Conservation (phyloP, 2,888 invertebrate genomes). For the Drosophila birchii region DNA sequence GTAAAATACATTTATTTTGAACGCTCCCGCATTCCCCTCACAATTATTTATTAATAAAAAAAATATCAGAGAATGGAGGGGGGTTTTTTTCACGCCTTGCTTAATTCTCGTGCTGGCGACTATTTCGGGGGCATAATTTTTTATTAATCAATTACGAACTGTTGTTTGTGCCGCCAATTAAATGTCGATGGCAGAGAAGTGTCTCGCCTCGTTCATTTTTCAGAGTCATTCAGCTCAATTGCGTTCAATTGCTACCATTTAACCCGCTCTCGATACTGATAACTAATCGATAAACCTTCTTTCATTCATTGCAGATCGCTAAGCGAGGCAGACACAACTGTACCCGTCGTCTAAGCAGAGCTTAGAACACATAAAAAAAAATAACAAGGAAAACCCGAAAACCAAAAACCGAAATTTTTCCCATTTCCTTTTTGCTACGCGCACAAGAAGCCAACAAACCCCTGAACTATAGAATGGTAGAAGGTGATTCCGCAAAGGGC, state of each 20-base stretch:
- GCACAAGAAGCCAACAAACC: slow-evolving; percentile 81
- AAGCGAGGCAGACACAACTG: slow-evolving; percentile 54
- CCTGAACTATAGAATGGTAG: slow-evolving; percentile 94
- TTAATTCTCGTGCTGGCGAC: slow-evolving; percentile 41
- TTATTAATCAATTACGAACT: slow-evolving; percentile 62
- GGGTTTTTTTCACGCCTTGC: slow-evolving; percentile 50
- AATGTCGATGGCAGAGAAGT: slow-evolving; percentile 20
- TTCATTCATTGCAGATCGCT: slow-evolving; percentile 70
- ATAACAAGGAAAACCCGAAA: slow-evolving; percentile 6
- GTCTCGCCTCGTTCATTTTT: slow-evolving; percentile 14
- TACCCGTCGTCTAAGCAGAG: slow-evolving; percentile 57
- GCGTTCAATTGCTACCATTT: slow-evolving; percentile 57
- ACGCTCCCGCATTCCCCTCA: slow-evolving; percentile 1
- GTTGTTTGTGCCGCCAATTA: slow-evolving; percentile 44
- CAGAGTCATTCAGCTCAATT: slow-evolving; percentile 60
- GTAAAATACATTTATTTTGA: slow-evolving; percentile 3
- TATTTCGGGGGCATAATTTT: slow-evolving; percentile 62
- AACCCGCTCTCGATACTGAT: slow-evolving; percentile 16
- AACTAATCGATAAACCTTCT: slow-evolving; percentile 10
- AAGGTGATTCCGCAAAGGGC: slow-evolving; percentile 93
- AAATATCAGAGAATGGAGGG: not conserved
- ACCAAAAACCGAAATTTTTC: slow-evolving; percentile 32
- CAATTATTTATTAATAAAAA: slow-evolving; percentile 32
- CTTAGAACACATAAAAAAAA: slow-evolving; percentile 20
- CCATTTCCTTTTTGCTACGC: slow-evolving; percentile 72